Conservation (phyloP, 2,113 vertebrate species). For the Cyanoderma ruficeps region DNA sequence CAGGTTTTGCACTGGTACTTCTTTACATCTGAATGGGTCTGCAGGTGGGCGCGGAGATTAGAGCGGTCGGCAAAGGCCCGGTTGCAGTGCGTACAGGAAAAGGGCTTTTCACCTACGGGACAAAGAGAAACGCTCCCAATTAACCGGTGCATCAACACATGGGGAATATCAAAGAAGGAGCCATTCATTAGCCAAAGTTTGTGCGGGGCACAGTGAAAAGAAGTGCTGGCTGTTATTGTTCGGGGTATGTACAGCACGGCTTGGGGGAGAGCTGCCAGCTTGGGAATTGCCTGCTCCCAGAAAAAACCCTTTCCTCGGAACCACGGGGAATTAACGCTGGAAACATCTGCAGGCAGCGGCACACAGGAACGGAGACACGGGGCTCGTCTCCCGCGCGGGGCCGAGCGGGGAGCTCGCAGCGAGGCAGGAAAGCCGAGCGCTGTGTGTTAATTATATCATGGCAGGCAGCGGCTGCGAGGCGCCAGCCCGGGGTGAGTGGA, state of each 20-base stretch:
- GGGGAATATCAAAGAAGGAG: constrained; percentile 33
- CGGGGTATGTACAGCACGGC: not conserved
- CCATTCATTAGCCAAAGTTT: constrained; percentile 43
- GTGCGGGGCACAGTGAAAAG: constrained; percentile 31
- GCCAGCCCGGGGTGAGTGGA: constrained; percentile 10
- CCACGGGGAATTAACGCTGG: not conserved
- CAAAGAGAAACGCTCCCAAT: constrained; percentile 59
- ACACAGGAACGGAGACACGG: not conserved
- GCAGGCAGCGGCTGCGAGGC: constrained; percentile 53
- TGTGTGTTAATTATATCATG: constrained; percentile 51
- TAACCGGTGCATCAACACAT: constrained; percentile 32
- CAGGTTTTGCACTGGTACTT: constrained; percentile 94
- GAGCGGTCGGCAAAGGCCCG: constrained; percentile 96
- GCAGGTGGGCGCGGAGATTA: constrained; percentile 95
- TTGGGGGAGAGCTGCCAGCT: not conserved
- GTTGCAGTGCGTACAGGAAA: constrained; percentile 94
- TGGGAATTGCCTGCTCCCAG: not conserved
- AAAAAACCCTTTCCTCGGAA: not conserved
- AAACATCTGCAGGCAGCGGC: not conserved
- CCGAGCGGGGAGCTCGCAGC: not conserved
- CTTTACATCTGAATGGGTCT: constrained; percentile 98
- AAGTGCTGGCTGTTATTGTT: constrained; percentile 8
- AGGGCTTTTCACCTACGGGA: constrained; percentile 90
- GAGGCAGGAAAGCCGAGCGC: constrained; percentile 17
- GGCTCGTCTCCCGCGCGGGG: not conserved